phyloP scores from a whole-genome alignment of 2,113 vertebrate genomes.

The Callipepla squamata region DNA sequence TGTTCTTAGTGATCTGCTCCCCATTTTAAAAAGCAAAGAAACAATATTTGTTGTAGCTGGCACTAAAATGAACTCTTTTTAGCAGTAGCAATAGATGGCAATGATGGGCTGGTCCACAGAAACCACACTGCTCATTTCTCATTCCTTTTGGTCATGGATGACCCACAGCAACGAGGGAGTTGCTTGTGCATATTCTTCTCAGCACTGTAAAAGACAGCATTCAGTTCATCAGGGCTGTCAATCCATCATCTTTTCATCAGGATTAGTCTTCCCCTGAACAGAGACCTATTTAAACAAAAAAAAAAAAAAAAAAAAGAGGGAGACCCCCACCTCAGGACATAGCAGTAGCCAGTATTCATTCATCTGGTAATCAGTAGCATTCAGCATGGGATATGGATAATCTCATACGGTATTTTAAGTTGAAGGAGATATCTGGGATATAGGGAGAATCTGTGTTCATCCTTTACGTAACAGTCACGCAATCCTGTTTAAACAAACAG shows the following conservation, averaged over 20 bases:
- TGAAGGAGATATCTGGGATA: neutral
- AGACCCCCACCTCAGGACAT: neutral
- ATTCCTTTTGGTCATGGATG: constrained; percentile 12
- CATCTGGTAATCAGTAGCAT: neutral
- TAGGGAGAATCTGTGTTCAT: constrained; percentile 26
- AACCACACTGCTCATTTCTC: constrained; percentile 30
- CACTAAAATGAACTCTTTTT: neutral
- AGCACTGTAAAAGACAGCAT: neutral
- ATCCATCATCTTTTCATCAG: neutral
- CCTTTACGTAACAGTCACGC: constrained; percentile 38
- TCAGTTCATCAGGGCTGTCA: neutral
- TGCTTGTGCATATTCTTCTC: constrained; percentile 21
- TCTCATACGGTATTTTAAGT: neutral
- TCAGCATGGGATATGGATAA: neutral
- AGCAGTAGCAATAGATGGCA: neutral
- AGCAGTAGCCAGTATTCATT: neutral
- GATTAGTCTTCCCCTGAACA: neutral
- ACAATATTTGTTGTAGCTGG: constrained; percentile 13
- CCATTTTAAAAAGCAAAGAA: constrained; percentile 25
- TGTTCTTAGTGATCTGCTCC: neutral
- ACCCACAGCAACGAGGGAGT: neutral
- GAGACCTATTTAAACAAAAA: neutral
- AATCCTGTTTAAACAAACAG: constrained; percentile 63
- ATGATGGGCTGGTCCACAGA: neutral
- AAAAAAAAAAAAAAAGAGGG: neutral